Evolutionary conservation across 2,888 invertebrate species (phyloP), one percentile per base, ranked within the genome.

Genomic region (Phyllotreta cruciferae): DNA sequence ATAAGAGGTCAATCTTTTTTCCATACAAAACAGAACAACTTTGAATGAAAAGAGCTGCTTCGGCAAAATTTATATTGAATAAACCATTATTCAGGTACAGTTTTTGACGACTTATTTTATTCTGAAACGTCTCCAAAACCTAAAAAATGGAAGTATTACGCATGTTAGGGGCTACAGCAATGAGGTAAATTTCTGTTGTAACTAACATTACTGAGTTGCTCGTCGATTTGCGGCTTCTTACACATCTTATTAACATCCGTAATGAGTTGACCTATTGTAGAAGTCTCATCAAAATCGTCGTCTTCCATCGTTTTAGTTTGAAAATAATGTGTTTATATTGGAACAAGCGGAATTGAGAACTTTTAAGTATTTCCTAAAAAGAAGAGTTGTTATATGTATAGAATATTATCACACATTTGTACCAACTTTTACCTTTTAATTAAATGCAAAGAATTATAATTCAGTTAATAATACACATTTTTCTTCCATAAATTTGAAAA

Each of bases 31-130:
- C 82, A 13, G 87, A 86, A 11, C 90, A 88, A 76, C 89, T 89
- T 81, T 93, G 91, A 69, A 93, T 79, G 65, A 93, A 81, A 70
- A 92, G 79, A n/a, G 91, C 92, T 62, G 91, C 88, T 81, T 92
- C 90, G 0, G 89, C 85, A 82, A 91, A 93, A 80, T 91, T 91
- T 74, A 87, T 86, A 44, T 82, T 77, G 60, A 76, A 80, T 8
- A 83, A 82, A 9, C 80, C 79, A 62, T 83, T 83, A 41, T 79
- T 79, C 72, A 84, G 75, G 57, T 80, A 83, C 14, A 82, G 72
- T 55, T 80, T 81, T 37, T 74, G 73, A 44, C 76, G 69, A 7
- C 72, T 82, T 70, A 84, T 82, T 75, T 83, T 82, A 79, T 82
- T 84, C 80, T 86, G 82, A 81, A 85, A 87, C 67, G 83, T 82